phyloP scores from a whole-genome alignment of 2,888 invertebrate species.

The Merodon equestris region DNA sequence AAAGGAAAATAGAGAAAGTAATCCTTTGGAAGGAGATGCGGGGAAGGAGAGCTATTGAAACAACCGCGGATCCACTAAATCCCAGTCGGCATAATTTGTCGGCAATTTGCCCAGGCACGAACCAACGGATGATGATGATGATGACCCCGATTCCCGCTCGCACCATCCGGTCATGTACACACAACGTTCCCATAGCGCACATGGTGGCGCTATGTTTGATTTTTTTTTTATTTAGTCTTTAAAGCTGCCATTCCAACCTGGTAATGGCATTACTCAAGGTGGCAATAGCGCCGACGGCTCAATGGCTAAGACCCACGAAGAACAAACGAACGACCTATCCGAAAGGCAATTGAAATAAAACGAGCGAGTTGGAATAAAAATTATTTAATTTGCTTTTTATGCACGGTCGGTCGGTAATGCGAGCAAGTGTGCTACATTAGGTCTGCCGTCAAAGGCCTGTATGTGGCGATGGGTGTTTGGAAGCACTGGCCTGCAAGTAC shows the following conservation, averaged over 20 bases:
- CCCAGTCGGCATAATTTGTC: slow-evolving; percentile 77
- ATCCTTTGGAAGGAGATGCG: slow-evolving; percentile 23
- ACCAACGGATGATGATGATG: slow-evolving; percentile 49
- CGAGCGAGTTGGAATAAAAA: slow-evolving; percentile 65
- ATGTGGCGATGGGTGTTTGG: slow-evolving; percentile 4
- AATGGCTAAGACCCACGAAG: slow-evolving; percentile 29
- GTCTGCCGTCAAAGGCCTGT: neutral
- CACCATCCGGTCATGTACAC: too few relatives aligned
- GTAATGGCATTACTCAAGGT: slow-evolving; percentile 33
- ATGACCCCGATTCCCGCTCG: slow-evolving; percentile 29
- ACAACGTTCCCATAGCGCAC: slow-evolving; percentile 1
- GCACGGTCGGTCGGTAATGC: slow-evolving; percentile 34
- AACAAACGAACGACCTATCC: slow-evolving; percentile 39
- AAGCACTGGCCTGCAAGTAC: slow-evolving; percentile 8
- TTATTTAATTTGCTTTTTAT: slow-evolving; percentile 67
- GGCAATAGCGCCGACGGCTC: slow-evolving; percentile 1
- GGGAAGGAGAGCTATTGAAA: slow-evolving; percentile 61
- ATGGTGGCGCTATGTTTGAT: neutral
- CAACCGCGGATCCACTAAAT: slow-evolving; percentile 74
- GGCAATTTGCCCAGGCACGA: slow-evolving; percentile 75
- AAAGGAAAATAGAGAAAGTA: slow-evolving; percentile 11
- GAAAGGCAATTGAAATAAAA: slow-evolving; percentile 62
- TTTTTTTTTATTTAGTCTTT: slow-evolving; percentile 29
- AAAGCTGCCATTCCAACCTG: slow-evolving; percentile 16
- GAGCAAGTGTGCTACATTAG: slow-evolving; percentile 7